Evolutionary conservation across 2,888 invertebrate genomes (phyloP), one percentile per base, ranked within the genome.

Genomic region (Leucoptera coffeella): DNA sequence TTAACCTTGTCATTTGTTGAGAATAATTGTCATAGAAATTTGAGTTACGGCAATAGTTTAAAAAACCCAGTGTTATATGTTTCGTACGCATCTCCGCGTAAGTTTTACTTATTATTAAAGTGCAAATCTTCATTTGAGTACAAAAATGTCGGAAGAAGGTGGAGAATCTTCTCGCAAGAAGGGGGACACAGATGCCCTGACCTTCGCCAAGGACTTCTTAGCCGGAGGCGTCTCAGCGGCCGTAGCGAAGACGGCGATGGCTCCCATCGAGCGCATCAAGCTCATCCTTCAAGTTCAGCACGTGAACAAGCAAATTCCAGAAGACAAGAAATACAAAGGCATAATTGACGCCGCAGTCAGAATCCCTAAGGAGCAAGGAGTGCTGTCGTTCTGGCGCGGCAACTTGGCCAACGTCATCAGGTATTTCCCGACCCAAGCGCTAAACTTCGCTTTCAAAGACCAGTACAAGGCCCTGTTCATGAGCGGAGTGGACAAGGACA

Each of bases 401-500:
- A 95, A 95, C 64, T 50, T 90, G 33, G 94, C 93, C 37, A 95
- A 95, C 56, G 93, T 94, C 30, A 83, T 95, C 54, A 75, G 94
- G 48, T 93, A 93, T 58, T 93, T 93, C 72, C 92, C 93, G 27
- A 92, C 92, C 15, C 92, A 93, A 60, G 93, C 93, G 22, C 74
- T 94, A 29, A 93, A 94, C 71, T 94, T 94, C 58, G 90, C 93
- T 37, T 93, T 94, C 67, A 93, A 93, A 61, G 96, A 96, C 62
- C 47, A 43, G 6, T 93, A 92, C 71, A 93, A 94, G 73, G 65
- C 76, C 41, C 39, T 92, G 27, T 94, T 96, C 64, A 69, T 93
- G 41, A 79, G 79, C 21, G 86, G 84, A 20, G 79, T 93, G 24
- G 84, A 91, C 57, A 93, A 94, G 67, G 85, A 91, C 44, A 87